Percentiles rank a stretch among this genome's conserved stretches.
These are phyloP conservation scores for Idaea aversata DNA, from an alignment of 2,888 invertebrate genomes.

Conservation along the genomic window DNA sequence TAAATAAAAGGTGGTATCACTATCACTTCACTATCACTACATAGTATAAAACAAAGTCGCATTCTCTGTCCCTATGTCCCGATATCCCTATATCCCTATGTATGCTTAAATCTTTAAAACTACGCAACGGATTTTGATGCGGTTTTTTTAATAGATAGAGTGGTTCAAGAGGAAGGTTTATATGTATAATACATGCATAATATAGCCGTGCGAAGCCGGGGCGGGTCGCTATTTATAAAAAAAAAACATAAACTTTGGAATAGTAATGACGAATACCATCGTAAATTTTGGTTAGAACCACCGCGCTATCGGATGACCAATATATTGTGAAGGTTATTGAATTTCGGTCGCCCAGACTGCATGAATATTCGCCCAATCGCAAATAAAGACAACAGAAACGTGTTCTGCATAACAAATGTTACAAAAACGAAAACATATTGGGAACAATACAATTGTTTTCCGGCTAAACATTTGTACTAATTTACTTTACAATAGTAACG, in stretches of 20 bases:
- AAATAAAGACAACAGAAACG: constrained; percentile 2
- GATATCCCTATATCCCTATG: too few species aligned
- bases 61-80: too few species aligned
- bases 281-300: background rate
- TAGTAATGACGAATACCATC: background rate
- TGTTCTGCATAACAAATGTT: constrained; percentile 3
- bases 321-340: constrained; percentile 1
- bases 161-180: too few species aligned
- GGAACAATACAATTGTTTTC: background rate
- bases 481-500: background rate
- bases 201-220: too few species aligned
- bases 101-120: too few species aligned
- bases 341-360: background rate
- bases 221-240: too few species aligned
- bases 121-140: too few species aligned
- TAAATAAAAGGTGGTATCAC: too few species aligned
- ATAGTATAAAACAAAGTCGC: too few species aligned
- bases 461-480: background rate
- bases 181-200: too few species aligned
- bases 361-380: background rate
- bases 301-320: background rate
- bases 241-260: background rate
- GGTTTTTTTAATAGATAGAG: too few species aligned
- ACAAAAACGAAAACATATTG: background rate
- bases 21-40: too few species aligned